A percentile compares a stretch with the other conserved stretches of the same genome.
Evolutionary conservation across 2,113 vertebrate species (phyloP).

Genomic region (Shinisaurus crocodilurus): DNA sequence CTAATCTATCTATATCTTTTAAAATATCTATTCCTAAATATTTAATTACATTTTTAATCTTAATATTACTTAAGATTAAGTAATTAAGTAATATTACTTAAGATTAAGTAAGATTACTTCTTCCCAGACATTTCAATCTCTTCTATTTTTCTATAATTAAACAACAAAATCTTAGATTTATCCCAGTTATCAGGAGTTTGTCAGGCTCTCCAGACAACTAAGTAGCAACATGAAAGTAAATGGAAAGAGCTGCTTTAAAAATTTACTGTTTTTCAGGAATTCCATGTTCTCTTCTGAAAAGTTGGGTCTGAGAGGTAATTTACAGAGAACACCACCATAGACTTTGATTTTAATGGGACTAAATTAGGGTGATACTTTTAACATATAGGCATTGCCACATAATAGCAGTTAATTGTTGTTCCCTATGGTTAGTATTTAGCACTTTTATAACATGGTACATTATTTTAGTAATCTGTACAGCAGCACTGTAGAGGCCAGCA

Average conservation of each 20-base stretch:
- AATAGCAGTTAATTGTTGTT: not conserved
- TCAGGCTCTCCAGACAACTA: not conserved
- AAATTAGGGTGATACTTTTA: not conserved
- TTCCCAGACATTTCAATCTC: too few species aligned
- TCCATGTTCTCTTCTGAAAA: not conserved
- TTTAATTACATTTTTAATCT: too few species aligned
- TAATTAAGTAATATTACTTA: too few species aligned
- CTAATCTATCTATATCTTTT: too few species aligned
- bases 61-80: too few species aligned
- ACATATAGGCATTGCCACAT: not conserved
- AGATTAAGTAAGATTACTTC: too few species aligned
- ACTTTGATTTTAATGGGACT: not conserved
- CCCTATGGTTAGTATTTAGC: not conserved
- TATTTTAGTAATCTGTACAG: not conserved
- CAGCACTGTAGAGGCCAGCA: not conserved
- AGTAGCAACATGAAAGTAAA: not conserved
- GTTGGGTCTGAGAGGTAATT: too few species aligned
- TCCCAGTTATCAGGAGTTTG: not conserved
- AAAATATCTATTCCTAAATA: too few species aligned
- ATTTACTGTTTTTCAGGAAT: not conserved
- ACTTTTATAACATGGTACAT: not conserved
- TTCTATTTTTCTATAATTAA: too few species aligned
- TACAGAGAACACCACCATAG: too few species aligned
- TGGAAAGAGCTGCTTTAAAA: not conserved
- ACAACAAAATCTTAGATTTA: too few species aligned